Conservation (phyloP, 2,797 vertebrate genomes). For the Acipenser transmontanus region DNA sequence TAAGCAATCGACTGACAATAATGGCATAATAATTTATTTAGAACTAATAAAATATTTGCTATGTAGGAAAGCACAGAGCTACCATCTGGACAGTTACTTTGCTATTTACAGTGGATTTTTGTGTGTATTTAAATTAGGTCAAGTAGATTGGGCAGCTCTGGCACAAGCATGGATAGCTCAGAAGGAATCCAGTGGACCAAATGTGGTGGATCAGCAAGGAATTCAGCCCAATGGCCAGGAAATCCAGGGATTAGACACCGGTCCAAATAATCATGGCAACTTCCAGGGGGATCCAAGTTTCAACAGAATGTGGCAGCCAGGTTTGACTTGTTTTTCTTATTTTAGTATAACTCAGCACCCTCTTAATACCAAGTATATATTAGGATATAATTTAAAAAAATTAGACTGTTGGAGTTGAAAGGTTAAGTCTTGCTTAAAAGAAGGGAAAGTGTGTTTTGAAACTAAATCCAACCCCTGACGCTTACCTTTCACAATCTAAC, state of each 20-base stretch:
- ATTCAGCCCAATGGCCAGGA: constrained; percentile 89
- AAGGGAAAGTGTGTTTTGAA: constrained; percentile 4
- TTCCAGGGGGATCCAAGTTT: constrained; percentile 87
- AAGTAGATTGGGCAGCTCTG: constrained; percentile 97
- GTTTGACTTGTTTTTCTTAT: constrained; percentile 49
- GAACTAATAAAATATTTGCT: constrained; percentile 12
- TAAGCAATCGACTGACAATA: background rate
- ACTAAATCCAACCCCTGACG: too few species aligned
- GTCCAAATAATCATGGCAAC: constrained; percentile 79
- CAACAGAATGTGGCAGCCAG: constrained; percentile 95
- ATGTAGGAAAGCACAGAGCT: constrained; percentile 11
- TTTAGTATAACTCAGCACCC: background rate
- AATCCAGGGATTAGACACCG: constrained; percentile 72
- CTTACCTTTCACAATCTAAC: too few species aligned
- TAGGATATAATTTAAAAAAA: background rate
- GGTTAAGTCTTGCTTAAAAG: too few species aligned
- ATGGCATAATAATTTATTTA: background rate
- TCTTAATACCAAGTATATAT: background rate
- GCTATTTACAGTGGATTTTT: constrained; percentile 18
- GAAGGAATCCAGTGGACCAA: constrained; percentile 81
- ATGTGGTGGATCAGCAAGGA: constrained; percentile 64
- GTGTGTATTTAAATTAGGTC: constrained; percentile 55
- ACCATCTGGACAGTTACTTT: background rate
- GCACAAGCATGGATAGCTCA: constrained; percentile 99
- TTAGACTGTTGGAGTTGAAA: background rate